Evolutionary conservation across 30 jellyfish, hydroid and myxozoan genomes (phyloP).

Genomic region (Clytia hemisphaerica): DNA sequence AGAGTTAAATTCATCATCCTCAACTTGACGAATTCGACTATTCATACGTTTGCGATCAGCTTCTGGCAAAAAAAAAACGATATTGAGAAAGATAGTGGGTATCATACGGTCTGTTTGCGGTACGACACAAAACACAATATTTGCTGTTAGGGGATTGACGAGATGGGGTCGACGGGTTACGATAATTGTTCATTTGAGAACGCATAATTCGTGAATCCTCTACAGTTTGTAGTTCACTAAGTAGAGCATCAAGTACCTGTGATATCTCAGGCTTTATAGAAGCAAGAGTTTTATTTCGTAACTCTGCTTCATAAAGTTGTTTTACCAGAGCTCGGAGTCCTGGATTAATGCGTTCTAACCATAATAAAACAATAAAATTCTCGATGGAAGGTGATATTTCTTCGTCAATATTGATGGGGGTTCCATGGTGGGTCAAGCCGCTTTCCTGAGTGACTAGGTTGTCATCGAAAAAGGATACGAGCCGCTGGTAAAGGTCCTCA

Average conservation of each 20-base stretch:
- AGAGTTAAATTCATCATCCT: too few species aligned
- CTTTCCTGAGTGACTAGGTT: constrained; percentile 12
- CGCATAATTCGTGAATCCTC: neutral
- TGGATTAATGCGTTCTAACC: constrained; percentile 25
- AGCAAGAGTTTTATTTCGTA: neutral
- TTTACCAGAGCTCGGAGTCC: constrained; percentile 28
- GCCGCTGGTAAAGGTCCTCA: constrained; percentile 40
- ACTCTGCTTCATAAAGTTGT: constrained; percentile 22
- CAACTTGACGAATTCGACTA: too few species aligned
- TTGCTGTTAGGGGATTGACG: too few species aligned
- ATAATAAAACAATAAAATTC: constrained; percentile 15
- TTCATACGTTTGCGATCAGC: too few species aligned
- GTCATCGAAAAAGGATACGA: constrained; percentile 21
- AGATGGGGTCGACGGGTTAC: neutral
- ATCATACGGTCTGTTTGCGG: too few species aligned
- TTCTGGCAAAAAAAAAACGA: too few species aligned
- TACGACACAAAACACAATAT: too few species aligned
- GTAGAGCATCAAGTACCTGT: too few species aligned
- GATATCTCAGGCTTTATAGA: too few species aligned
- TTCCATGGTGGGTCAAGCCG: constrained; percentile 26
- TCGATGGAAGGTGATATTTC: constrained; percentile 31
- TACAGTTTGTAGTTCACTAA: too few species aligned
- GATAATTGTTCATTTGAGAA: neutral
- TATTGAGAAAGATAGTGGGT: too few species aligned
- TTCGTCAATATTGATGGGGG: constrained; percentile 3